phyloP scores from a whole-genome alignment of 2,888 invertebrate species.

The Colostygia pectinataria region DNA sequence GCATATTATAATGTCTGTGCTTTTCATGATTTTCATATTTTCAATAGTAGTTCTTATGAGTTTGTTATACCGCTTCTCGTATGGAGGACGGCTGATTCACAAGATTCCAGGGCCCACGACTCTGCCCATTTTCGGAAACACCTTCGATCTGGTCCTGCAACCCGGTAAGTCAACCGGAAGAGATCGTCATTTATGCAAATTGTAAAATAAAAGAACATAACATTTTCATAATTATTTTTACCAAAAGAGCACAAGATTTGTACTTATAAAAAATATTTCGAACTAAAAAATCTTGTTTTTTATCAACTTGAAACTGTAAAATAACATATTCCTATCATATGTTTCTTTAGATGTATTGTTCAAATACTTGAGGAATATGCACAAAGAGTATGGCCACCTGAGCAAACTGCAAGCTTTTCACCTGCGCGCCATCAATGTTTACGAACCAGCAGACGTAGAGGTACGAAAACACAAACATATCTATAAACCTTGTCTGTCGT shows the following conservation, averaged over 20 bases:
- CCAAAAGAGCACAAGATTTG: too few relatives aligned
- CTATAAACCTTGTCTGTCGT: too few relatives aligned
- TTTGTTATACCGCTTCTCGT: constrained; percentile 21
- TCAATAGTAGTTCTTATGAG: constrained; percentile 4
- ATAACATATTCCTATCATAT: too few relatives aligned
- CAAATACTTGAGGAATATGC: constrained; percentile 20
- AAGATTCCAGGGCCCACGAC: constrained; percentile 55
- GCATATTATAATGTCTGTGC: constrained; percentile 21
- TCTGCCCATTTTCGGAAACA: constrained; percentile 49
- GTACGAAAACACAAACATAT: too few relatives aligned
- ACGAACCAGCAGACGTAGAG: constrained; percentile 38
- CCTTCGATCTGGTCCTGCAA: constrained; percentile 39
- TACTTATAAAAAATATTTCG: too few relatives aligned
- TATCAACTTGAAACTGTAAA: too few relatives aligned
- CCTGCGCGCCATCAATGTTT: constrained; percentile 33
- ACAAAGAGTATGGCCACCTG: constrained; percentile 27
- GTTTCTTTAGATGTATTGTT: constrained; percentile 30
- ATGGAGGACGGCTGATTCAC: constrained; percentile 38
- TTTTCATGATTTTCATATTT: neutral
- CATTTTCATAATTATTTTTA: too few relatives aligned
- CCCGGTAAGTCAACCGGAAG: too few relatives aligned
- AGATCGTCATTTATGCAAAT: too few relatives aligned
- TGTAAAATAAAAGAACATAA: too few relatives aligned
- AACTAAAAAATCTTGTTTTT: too few relatives aligned
- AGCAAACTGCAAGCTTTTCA: constrained; percentile 30